These are phyloP conservation scores for Blastomussa wellsi DNA, from an alignment of 92 coral and sea anemone species.

Conservation along the genomic window DNA sequence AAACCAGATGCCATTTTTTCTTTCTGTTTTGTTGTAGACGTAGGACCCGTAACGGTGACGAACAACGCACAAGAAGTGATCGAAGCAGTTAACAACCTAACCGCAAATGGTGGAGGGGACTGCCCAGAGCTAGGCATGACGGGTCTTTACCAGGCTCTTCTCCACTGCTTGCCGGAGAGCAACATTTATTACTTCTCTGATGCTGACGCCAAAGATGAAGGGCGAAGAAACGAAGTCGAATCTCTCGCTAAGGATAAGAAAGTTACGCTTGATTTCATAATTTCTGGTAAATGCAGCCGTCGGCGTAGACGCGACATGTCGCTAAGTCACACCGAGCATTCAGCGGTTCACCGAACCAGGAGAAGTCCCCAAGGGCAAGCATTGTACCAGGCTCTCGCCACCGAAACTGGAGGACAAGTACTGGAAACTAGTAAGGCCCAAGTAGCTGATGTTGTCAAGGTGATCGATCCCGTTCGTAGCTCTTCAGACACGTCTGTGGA, in stretches of 20 bases:
- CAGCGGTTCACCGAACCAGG: conserved; percentile 1
- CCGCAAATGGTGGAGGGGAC: conserved; percentile 58
- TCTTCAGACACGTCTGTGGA: conserved; percentile 33
- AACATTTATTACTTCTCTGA: conserved; percentile 54
- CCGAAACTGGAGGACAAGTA: conserved; percentile 70
- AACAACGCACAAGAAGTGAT: conserved; percentile 52
- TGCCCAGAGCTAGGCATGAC: conserved; percentile 71
- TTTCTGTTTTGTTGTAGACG: conserved; percentile 9
- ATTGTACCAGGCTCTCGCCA: conserved; percentile 54
- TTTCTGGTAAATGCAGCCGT: conserved; percentile 40
- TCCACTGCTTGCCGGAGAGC: conserved; percentile 55
- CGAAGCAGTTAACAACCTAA: conserved; percentile 46
- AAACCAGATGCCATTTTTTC: neutral
- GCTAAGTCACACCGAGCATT: neutral
- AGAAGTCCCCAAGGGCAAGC: conserved; percentile 36
- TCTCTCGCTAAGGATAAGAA: conserved; percentile 51
- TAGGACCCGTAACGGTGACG: conserved; percentile 66
- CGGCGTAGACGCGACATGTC: conserved; percentile 26
- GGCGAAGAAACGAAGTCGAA: conserved; percentile 35
- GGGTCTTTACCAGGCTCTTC: conserved; percentile 64
- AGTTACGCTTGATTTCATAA: conserved; percentile 26
- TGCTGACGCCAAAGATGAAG: conserved; percentile 55
- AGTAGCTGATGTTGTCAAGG: conserved; percentile 37
- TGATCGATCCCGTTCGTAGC: conserved; percentile 47
- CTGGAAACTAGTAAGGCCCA: conserved; percentile 38